Evolutionary conservation across 2,113 vertebrate species (phyloP), one percentile per base, ranked within the genome.

Genomic region (Ochotona princeps): DNA sequence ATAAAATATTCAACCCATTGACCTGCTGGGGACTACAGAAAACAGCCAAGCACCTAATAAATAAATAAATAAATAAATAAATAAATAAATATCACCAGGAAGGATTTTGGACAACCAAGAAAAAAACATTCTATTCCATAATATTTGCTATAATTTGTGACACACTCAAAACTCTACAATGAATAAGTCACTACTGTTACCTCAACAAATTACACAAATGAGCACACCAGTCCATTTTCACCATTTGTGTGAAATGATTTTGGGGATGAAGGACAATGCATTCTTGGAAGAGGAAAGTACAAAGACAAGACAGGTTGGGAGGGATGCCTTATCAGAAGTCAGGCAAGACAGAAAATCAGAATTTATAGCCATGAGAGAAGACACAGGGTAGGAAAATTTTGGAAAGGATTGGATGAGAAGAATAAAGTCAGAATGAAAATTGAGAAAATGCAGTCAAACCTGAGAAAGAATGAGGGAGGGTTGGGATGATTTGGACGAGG

Each of bases 141-240:
- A 23, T 23, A 69, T 74, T 93, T 84, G 35, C 76, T 65, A 60
- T 15, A 44, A 44, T 44, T 44, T 44, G 38, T 44, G 38, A 6
- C 38, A 70, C 4, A 38, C 47, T 75, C 65, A 57, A 93, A 91
- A 90, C 82, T 63, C 28, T 76, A 21, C 14, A 73, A 21, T 49
- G 57, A 83, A 70, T 57, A 54, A 80, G 28, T 21, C 81, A 4
- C 63, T 49, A 15, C 86, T 20, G 8, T 81, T 69, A 30, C n/a
- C 51, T 92, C 65, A 21, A 66, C 87, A 63, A 93, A 84, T 47
- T 21, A 49, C 75, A 38, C 60, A 54, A 63, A 86, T 81, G 25
- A 32, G 17, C 6, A 76, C 13, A n/a, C 8, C 67, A 8, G 32
- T 63, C 47, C 15, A 47, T 20, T n/a, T 65, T 85, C 76, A 73